Conservation (phyloP, 2,888 invertebrate genomes). For the Xiphydria camelus region DNA sequence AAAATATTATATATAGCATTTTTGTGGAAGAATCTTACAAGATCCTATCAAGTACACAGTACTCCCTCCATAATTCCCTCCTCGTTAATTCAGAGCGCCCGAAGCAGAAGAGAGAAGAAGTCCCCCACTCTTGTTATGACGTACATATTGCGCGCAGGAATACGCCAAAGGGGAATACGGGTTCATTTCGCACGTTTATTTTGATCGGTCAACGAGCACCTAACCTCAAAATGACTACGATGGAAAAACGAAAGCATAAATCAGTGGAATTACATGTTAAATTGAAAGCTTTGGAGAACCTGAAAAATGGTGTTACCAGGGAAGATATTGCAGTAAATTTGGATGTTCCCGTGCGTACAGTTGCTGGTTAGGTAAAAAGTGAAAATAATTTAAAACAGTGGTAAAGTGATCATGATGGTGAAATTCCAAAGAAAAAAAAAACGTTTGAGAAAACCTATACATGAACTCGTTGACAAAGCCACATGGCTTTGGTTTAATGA, state of each 20-base stretch:
- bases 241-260: not conserved
- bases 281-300: not conserved
- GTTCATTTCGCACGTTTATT: too few species aligned
- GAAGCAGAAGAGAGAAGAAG: too few species aligned
- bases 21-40: too few species aligned
- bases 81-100: too few species aligned
- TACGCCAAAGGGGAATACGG: too few species aligned
- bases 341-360: not conserved
- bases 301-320: not conserved
- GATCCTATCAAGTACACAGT: too few species aligned
- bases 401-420: not conserved
- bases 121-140: too few species aligned
- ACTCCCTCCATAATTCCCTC: too few species aligned
- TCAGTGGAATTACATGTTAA: not conserved
- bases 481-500: conserved; percentile 1
- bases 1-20: too few species aligned
- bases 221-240: not conserved
- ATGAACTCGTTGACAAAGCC: conserved; percentile 4
- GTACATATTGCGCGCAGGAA: too few species aligned
- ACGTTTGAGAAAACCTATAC: conserved; percentile 1
- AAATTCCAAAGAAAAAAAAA: not conserved
- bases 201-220: too few species aligned
- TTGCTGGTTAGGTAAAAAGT: conserved; percentile 1
- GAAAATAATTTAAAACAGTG: not conserved
- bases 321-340: not conserved